phyloP scores from a whole-genome alignment of 2,888 invertebrate genomes.

The Mechanitis messenoides region DNA sequence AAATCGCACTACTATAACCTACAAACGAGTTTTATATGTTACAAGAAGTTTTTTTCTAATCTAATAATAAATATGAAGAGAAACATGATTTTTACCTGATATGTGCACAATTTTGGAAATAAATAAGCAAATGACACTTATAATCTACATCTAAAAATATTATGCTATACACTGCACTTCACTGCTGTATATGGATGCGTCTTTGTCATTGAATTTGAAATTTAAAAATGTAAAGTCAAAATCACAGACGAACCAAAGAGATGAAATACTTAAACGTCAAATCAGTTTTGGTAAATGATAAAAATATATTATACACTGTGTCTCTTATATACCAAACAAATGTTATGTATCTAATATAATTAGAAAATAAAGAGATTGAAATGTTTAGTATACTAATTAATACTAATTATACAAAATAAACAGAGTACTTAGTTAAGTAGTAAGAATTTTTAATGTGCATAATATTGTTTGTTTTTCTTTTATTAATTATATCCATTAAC shows the following conservation, averaged over 20 bases:
- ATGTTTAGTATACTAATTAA: too few relatives aligned
- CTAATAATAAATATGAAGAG: conserved; percentile 26
- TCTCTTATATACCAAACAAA: too few relatives aligned
- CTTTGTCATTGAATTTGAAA: conserved; percentile 35
- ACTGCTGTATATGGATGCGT: conserved; percentile 36
- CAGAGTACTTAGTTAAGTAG: background rate
- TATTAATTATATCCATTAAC: background rate
- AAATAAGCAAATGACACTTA: conserved; percentile 66
- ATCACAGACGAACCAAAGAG: conserved; percentile 4
- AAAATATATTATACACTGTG: too few relatives aligned
- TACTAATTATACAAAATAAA: too few relatives aligned
- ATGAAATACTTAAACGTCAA: conserved; percentile 3
- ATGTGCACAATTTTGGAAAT: conserved; percentile 52
- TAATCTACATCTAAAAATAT: conserved; percentile 78
- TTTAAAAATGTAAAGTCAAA: conserved; percentile 6
- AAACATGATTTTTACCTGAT: conserved; percentile 58
- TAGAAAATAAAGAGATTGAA: too few relatives aligned
- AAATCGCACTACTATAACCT: conserved; percentile 76
- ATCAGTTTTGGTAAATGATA: background rate
- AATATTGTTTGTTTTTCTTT: background rate
- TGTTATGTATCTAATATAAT: too few relatives aligned
- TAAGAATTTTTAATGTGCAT: background rate
- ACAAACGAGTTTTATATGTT: conserved; percentile 71
- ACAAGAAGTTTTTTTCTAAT: conserved; percentile 40
- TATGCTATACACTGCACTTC: conserved; percentile 55